Percentiles rank a stretch among this genome's conserved stretches.
Evolutionary conservation across 2,888 invertebrate genomes (phyloP).

Genomic region (Theretra japonica): DNA sequence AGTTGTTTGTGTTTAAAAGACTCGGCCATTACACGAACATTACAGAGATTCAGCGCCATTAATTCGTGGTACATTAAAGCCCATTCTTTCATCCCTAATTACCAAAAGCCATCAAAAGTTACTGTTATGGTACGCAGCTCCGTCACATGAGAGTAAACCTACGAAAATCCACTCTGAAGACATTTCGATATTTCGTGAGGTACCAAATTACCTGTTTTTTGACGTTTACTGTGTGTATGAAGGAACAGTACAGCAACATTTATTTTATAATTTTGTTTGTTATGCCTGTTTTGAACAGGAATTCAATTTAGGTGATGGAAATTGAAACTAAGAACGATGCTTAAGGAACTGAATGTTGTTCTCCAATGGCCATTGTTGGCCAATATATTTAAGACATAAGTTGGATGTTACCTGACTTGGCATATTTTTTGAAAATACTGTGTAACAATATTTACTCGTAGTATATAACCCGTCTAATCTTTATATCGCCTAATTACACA

Average conservation of each 20-base stretch:
- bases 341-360: no score
- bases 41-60: not conserved
- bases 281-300: no score
- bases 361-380: no score
- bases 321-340: no score
- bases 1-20: no score
- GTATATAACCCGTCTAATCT: no score
- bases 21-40: not conserved
- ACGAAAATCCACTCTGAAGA: conserved; percentile 3
- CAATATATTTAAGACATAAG: no score
- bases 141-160: not conserved
- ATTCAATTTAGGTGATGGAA: no score
- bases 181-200: conserved; percentile 10
- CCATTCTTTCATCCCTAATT: not conserved
- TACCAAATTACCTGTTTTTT: conserved; percentile 11
- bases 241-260: not conserved
- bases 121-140: not conserved
- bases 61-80: not conserved
- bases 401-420: no score
- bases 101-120: not conserved
- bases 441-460: no score
- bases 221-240: not conserved
- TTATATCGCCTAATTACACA: no score
- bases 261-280: not conserved
- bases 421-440: no score